Evolutionary conservation across 2,888 invertebrate species (phyloP), one percentile per base, ranked within the genome.

Genomic region (Siphlonurus alternatus): DNA sequence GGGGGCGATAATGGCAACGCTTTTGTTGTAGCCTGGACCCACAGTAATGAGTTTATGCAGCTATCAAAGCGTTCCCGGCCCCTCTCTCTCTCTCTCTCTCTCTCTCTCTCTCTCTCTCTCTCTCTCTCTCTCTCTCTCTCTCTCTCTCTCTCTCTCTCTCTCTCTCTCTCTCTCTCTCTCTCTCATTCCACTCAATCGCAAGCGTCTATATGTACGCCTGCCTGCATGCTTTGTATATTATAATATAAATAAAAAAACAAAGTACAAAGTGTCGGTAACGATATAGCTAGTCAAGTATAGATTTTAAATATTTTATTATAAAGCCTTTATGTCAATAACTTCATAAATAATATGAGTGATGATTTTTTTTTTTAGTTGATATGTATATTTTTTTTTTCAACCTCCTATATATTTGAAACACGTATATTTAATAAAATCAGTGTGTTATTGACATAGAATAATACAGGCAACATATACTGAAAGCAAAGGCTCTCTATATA

Each of bases 161-260:
- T 53, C 62, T 68, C 66, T 66, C 63, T 67, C 68, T 67, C 65
- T 68, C 68, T 63, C 62, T 67, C 38, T 38, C 38, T 38, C 38
- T 38, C 38, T 67, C 63, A 63, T 65, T 65, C 67, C 68, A 64
- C 67, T 65, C 66, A 66, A 65, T 66, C 67, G 63, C 67, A 65
- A 67, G 67, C 67, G 63, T 63, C 66, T 61, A 53, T 22, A 25
- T 66, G 63, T 67, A 64, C 63, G 53, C 53, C 38, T 59, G 54
- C 19, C 61, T 25, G 24, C 56, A 23, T 18, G 23, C 15, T 60
- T 53, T 53, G 64, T 54, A 38, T 38, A 38, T 38, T 38, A 38
- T 38, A 38, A 38, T 38, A 38, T 38, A 38, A 10, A 38, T 38
- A 10, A 38, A 10, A 38, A 38, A 38, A 38, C 5, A 38, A 38